Evolutionary conservation across 2,113 vertebrate genomes (phyloP), one percentile per base, ranked within the genome.

Genomic region (Chionis minor): DNA sequence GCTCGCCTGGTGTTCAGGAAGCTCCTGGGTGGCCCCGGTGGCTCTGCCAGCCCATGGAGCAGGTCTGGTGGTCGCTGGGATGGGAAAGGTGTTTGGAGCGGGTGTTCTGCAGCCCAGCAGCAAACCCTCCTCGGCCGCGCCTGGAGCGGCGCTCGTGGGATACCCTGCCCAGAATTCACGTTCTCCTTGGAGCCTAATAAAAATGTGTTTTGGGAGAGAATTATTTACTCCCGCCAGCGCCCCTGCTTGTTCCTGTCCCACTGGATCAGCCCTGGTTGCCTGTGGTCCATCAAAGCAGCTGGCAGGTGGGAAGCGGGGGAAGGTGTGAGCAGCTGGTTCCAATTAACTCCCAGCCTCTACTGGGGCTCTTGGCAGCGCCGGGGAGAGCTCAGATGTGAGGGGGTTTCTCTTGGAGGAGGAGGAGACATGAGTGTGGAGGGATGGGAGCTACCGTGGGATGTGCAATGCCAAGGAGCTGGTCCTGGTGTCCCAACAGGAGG

Each of bases 401-500:
- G 14, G 23, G 24, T 5, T 56, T 18, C 8, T 0, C 3, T 1
- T 10, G n/a, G n/a, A n/a, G 8, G 52, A 27, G 51, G 18, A 67
- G 59, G 35, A 52, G 62, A 3, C 0, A 4, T 13, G 38, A 28
- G 42, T 0, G 1, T 1, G 16, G 12, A 23, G 52, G 58, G 35
- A 22, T 32, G 32, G 55, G 28, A 62, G 74, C 6, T 35, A 2
- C 58, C 4, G 2, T 13, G 72, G 47, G n/a, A 5, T 11, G 38
- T 10, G 12, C 8, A 12, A 2, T 4, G 1, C 6, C 0, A 5
- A 27, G 45, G 32, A 54, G 63, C 49, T 81, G 67, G 22, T 42
- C 26, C 33, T n/a, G 75, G 2, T 4, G 1, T 69, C 27, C 27
- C 22, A 20, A 0, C 0, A 28, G 21, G n/a, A 18, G 0, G 20